Evolutionary conservation across 2,113 vertebrate species (phyloP).

Genomic region (Campylomormyrus tamandua): DNA sequence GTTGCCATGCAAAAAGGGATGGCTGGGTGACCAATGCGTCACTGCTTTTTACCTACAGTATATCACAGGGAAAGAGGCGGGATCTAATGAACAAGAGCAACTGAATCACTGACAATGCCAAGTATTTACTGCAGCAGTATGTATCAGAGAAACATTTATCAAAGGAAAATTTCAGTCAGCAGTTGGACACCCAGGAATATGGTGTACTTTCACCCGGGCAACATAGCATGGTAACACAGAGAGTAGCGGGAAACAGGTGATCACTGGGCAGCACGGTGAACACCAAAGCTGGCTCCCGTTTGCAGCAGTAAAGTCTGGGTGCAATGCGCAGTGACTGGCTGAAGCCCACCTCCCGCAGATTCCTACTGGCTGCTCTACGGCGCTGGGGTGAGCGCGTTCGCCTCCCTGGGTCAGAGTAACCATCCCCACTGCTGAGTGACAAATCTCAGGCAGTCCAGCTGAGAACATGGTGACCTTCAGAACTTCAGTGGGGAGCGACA

Average conservation of each 20-base stretch:
- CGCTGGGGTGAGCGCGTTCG: not conserved
- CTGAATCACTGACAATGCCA: not conserved
- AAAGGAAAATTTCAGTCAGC: not conserved
- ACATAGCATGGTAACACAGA: not conserved
- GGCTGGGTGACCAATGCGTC: not conserved
- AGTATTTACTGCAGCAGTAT: not conserved
- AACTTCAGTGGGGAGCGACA: not conserved
- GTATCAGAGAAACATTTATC: not conserved
- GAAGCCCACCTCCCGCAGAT: not conserved
- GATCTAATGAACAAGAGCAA: not conserved
- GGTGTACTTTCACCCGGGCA: not conserved
- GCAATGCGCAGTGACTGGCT: not conserved
- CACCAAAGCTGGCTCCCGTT: not conserved
- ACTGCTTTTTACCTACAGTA: not conserved
- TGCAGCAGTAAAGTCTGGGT: not conserved
- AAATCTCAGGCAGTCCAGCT: not conserved
- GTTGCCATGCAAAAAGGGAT: not conserved
- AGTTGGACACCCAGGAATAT: not conserved
- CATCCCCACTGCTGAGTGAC: not conserved
- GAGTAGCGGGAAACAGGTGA: not conserved
- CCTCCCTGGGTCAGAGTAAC: not conserved
- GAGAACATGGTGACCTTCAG: not conserved
- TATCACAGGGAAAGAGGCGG: not conserved
- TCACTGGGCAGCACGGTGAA: not conserved
- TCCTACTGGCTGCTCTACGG: not conserved